These are phyloP conservation scores for human DNA, from an alignment of 2,113 vertebrate genomes.

Conservation along the genomic window DNA sequence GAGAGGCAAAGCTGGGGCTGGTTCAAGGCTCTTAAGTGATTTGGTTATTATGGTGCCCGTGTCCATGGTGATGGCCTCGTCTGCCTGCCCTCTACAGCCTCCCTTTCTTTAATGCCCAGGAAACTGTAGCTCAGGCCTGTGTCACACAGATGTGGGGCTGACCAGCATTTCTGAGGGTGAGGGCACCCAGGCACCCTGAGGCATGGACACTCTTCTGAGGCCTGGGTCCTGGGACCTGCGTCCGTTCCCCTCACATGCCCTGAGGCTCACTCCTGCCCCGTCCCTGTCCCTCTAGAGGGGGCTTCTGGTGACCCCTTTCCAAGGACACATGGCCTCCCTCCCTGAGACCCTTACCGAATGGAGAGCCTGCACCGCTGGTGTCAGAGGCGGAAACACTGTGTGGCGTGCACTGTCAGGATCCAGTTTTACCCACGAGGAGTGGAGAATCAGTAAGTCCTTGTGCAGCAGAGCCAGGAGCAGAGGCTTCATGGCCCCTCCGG, in stretches of 20 bases:
- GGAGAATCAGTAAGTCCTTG: too few relatives aligned
- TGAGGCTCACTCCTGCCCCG: fast-evolving
- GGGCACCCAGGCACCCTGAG: fast-evolving
- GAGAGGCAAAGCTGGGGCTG: not conserved
- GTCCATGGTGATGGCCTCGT: fast-evolving
- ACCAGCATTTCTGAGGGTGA: not conserved
- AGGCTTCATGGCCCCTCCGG: not conserved
- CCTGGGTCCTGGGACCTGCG: not conserved
- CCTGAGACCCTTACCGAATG: not conserved
- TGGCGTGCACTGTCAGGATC: not conserved
- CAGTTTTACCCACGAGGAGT: not conserved
- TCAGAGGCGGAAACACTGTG: not conserved
- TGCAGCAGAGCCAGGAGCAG: not conserved
- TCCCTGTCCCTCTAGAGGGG: not conserved
- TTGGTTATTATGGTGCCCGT: fast-evolving
- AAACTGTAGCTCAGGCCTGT: fast-evolving
- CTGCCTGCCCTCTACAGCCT: not conserved
- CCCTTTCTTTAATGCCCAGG: not conserved
- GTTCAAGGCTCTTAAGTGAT: too few relatives aligned
- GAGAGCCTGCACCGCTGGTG: fast-evolving
- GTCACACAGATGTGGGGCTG: fast-evolving
- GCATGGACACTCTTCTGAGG: fast-evolving
- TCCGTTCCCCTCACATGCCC: fast-evolving
- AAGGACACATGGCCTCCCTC: not conserved
- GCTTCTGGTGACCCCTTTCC: not conserved